Conservation (phyloP, 2,113 vertebrate genomes). For the Zosterops lateralis region DNA sequence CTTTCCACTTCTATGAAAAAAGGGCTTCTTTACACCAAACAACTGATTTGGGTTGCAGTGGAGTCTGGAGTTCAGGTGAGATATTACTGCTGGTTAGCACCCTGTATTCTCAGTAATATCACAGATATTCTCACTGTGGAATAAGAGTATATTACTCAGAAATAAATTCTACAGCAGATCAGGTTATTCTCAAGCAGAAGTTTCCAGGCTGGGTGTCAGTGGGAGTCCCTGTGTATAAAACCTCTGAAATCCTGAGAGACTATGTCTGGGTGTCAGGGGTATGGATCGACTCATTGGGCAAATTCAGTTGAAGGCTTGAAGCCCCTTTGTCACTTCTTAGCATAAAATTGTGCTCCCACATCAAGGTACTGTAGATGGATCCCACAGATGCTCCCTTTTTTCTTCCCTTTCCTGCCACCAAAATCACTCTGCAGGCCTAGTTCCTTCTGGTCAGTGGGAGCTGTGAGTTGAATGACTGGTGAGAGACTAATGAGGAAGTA, state of each 20-base stretch:
- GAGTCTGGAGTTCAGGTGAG: background rate
- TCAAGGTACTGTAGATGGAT: background rate
- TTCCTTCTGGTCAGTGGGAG: background rate
- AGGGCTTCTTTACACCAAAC: background rate
- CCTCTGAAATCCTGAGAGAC: background rate
- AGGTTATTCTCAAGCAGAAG: background rate
- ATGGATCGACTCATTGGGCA: background rate
- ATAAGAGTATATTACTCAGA: background rate
- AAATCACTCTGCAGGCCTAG: background rate
- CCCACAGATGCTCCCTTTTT: background rate
- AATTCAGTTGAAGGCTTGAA: background rate
- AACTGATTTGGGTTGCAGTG: background rate
- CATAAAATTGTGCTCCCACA: background rate
- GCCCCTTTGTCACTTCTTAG: background rate
- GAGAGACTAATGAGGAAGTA: background rate
- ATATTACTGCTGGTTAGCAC: background rate
- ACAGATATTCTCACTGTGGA: background rate
- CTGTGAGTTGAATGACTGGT: background rate
- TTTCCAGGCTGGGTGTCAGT: background rate
- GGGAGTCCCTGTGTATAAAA: background rate
- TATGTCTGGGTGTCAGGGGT: rapidly evolving
- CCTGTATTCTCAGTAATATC: background rate
- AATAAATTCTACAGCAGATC: background rate
- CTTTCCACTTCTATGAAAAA: background rate
- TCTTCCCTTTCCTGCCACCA: background rate